These are phyloP conservation scores for Apeira syringaria DNA, from an alignment of 2,888 invertebrate species.

Conservation along the genomic window DNA sequence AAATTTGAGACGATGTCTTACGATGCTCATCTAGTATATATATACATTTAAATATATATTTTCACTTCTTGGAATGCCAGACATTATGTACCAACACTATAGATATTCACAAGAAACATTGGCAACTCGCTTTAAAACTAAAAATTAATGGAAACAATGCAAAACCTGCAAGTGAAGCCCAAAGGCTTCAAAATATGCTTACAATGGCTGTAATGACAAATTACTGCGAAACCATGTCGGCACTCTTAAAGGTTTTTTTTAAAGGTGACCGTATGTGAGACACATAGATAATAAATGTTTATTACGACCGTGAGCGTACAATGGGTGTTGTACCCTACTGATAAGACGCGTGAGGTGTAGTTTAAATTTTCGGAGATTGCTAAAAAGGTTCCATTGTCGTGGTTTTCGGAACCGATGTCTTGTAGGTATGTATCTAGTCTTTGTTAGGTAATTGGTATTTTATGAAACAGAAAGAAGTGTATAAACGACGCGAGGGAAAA, in stretches of 20 bases:
- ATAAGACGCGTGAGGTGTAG: conserved; percentile 39
- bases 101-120: conserved; percentile 24
- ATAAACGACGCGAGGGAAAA: too few relatives aligned
- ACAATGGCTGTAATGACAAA: conserved; percentile 20
- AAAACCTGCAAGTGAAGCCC: conserved; percentile 16
- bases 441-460: too few relatives aligned
- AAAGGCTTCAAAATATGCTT: conserved; percentile 8
- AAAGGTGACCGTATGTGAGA: conserved; percentile 58
- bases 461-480: too few relatives aligned
- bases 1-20: conserved; percentile 4
- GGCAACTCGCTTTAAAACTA: conserved; percentile 14
- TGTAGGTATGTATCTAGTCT: background rate
- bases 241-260: conserved; percentile 53
- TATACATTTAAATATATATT: too few relatives aligned
- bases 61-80: conserved; percentile 18
- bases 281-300: conserved; percentile 42
- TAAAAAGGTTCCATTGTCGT: conserved; percentile 14
- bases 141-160: conserved; percentile 18
- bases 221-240: conserved; percentile 37
- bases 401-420: conserved; percentile 19
- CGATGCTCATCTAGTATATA: conserved; percentile 11
- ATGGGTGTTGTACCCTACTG: conserved; percentile 46
- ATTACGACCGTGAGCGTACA: conserved; percentile 41
- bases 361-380: conserved; percentile 14
- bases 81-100: conserved; percentile 21